Evolutionary conservation across 2,888 invertebrate species (phyloP), one percentile per base, ranked within the genome.

Genomic region (Ariolimax columbianus): DNA sequence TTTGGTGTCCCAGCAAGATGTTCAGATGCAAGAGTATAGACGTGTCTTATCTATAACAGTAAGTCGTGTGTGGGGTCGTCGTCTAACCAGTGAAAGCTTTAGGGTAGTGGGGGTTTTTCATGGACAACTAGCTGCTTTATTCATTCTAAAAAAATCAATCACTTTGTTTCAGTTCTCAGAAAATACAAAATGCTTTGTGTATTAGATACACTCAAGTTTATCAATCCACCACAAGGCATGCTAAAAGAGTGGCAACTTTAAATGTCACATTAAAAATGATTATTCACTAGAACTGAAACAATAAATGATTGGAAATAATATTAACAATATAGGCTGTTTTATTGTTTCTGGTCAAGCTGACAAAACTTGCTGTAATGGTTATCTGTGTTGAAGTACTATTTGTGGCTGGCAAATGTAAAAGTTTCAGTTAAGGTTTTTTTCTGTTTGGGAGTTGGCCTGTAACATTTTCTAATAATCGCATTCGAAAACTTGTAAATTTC

Each of bases 21-120:
- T n/a, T n/a, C 88, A 88, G 81, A 77, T 88, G 19, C 51, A 83
- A 30, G 84, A 87, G 55, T 87, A 88, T 68, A 86, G 88, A 79
- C 70, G 73, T 70, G 75, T 87, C 47, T 83, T 88, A 77, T 59
- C 87, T 59, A 30, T 63, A 6, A 87, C 88, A 72, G 87, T 87
- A 86, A 84, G 88, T 84, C 55, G 38, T 11, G 26, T 1, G 26
- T 30, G 38, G 4, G n/a, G 17, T 3, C 55, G 3, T 55, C 17
- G 3, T 19, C n/a, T 43, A 40, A 43, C 11, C 23, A n/a, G 7
- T 43, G 40, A 26, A 43, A 26, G 40, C 40, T 51, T 75, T 6
- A 75, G 33, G 51, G 33, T 47, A 33, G 9, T 30, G 75, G 51
- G 51, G 30, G 23, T 26, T 47, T 47, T n/a, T 43, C n/a, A 40